Conservation (phyloP, 2,797 vertebrate species). For the Xerus rutilus region DNA sequence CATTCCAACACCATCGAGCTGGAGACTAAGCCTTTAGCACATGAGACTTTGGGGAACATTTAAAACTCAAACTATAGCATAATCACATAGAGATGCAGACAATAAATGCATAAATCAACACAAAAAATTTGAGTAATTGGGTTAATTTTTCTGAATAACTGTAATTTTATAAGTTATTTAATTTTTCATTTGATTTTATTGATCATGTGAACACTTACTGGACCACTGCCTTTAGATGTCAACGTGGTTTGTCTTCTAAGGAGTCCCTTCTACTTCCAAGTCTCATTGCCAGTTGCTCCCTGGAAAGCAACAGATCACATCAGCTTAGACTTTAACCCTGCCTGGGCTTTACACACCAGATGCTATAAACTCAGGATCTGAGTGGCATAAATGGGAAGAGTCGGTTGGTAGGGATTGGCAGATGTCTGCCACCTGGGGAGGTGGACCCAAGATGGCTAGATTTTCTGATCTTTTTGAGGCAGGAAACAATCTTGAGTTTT, state of each 20-base stretch:
- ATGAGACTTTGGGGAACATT: neutral
- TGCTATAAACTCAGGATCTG: neutral
- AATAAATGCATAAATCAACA: neutral
- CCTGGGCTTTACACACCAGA: neutral
- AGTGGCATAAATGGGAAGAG: neutral
- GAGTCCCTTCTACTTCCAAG: neutral
- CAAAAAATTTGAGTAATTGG: neutral
- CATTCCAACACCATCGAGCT: neutral
- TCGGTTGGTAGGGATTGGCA: rapidly evolving
- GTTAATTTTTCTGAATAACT: neutral
- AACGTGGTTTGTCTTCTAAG: neutral
- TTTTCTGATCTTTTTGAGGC: neutral
- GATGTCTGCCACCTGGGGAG: rapidly evolving
- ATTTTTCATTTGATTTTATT: slow-evolving; percentile 25
- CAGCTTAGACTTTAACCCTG: neutral
- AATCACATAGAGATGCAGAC: neutral
- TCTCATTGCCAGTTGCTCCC: neutral
- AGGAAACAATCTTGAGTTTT: neutral
- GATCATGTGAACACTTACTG: neutral
- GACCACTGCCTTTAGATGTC: neutral
- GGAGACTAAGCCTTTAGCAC: neutral
- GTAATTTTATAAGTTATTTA: neutral
- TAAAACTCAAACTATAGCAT: neutral
- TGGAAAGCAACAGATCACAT: neutral
- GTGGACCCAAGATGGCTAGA: rapidly evolving